Evolutionary conservation across 2,113 vertebrate species (phyloP).

Genomic region (Procavia capensis): DNA sequence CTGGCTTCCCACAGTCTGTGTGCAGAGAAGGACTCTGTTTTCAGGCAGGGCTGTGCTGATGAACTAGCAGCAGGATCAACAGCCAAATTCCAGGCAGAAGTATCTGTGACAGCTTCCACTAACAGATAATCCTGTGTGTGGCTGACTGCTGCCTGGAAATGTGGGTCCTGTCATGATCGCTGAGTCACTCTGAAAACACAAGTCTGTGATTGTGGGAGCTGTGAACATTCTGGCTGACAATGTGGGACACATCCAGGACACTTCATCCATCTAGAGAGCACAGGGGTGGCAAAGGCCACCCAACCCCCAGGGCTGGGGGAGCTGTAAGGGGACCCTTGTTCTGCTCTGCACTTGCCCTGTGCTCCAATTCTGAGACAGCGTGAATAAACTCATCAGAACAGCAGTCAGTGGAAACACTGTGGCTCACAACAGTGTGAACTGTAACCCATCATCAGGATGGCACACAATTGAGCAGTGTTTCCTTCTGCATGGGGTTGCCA

Average conservation of each 20-base stretch:
- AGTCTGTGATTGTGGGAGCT: not conserved
- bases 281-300: not conserved
- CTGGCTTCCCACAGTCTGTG: slow-evolving; percentile 11
- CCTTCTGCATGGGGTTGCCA: not conserved
- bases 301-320: not conserved
- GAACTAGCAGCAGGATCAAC: not conserved
- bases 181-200: slow-evolving; percentile 42
- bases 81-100: slow-evolving; percentile 57
- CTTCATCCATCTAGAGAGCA: slow-evolving; percentile 34
- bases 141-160: slow-evolving; percentile 54
- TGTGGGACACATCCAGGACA: slow-evolving; percentile 60
- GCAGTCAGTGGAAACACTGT: not conserved
- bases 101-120: slow-evolving; percentile 52
- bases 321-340: not conserved
- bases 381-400: not conserved
- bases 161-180: slow-evolving; percentile 57
- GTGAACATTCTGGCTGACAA: slow-evolving; percentile 33
- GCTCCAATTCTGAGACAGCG: not conserved
- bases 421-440: not conserved
- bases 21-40: not conserved
- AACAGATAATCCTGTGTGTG: slow-evolving; percentile 50
- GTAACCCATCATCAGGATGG: not conserved
- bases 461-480: not conserved
- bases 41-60: not conserved
- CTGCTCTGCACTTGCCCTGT: not conserved